Evolutionary conservation across 2,888 invertebrate genomes (phyloP).

Genomic region (Deroplatys truncata): DNA sequence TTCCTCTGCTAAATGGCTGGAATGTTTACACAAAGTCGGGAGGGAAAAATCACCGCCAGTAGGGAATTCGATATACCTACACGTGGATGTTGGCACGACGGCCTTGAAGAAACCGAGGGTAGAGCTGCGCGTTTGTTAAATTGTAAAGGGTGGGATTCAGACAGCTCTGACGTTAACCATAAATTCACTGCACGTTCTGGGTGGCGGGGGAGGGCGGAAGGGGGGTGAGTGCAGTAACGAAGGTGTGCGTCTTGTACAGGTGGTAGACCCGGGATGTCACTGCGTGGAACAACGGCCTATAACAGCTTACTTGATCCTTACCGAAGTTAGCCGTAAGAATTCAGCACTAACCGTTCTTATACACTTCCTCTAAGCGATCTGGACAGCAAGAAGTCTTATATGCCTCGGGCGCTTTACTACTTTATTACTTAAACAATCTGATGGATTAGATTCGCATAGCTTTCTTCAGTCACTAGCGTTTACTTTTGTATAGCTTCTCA

Average conservation of each 20-base stretch:
- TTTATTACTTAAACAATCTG: no score
- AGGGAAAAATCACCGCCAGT: not conserved
- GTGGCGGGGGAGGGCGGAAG: not conserved
- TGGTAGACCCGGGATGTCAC: not conserved
- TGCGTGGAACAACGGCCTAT: not conserved
- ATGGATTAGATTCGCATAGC: no score
- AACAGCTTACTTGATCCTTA: no score
- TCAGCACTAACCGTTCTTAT: no score
- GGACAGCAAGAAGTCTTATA: no score
- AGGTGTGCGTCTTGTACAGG: not conserved
- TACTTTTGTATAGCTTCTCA: no score
- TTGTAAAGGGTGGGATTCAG: conserved; percentile 5
- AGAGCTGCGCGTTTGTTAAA: conserved; percentile 11
- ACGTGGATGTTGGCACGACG: not conserved
- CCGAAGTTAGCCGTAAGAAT: no score
- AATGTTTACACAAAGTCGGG: not conserved
- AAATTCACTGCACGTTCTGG: conserved; percentile 5
- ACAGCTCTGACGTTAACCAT: conserved; percentile 12
- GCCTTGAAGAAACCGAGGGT: not conserved
- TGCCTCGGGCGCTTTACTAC: no score
- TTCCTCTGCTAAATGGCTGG: not conserved
- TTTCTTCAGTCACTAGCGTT: no score
- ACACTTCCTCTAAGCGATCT: no score
- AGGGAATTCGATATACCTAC: not conserved
- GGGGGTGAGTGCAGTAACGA: not conserved